A percentile compares a stretch with the other conserved stretches of the same genome.
Conservation (phyloP, 2,888 invertebrate species). For the Drosophila yooni region DNA sequence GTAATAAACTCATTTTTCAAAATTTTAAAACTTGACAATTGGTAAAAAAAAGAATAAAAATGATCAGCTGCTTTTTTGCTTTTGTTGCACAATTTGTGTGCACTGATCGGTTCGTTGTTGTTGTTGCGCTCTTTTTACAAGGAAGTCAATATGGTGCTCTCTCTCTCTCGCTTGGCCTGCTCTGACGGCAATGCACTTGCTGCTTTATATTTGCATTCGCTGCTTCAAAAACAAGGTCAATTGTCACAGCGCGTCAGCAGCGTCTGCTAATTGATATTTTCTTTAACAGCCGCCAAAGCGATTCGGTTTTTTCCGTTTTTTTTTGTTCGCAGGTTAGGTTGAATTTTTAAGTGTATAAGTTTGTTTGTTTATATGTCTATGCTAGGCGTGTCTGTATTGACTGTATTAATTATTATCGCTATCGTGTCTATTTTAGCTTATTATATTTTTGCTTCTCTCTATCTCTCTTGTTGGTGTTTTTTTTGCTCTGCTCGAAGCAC, state of each 20-base stretch:
- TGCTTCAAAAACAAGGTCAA: constrained; percentile 63
- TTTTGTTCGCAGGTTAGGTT: constrained; percentile 58
- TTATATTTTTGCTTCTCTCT: constrained; percentile 23
- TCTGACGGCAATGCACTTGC: constrained; percentile 59
- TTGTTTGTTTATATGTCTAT: constrained; percentile 31
- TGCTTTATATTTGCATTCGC: constrained; percentile 38
- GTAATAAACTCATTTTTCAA: constrained; percentile 61
- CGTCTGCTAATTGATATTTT: constrained; percentile 39
- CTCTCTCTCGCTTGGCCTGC: neutral
- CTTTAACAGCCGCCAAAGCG: constrained; percentile 26
- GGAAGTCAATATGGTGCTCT: constrained; percentile 50
- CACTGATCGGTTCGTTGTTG: neutral
- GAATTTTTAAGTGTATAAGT: constrained; percentile 30
- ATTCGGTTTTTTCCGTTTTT: constrained; percentile 18
- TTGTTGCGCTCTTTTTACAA: constrained; percentile 33
- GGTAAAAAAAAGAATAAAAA: constrained; percentile 19
- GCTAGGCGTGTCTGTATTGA: constrained; percentile 23
- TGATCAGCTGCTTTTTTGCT: constrained; percentile 17
- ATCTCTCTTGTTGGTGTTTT: neutral
- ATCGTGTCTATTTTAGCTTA: constrained; percentile 44
- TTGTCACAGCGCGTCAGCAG: constrained; percentile 38
- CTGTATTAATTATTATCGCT: constrained; percentile 51
- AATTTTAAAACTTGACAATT: constrained; percentile 18
- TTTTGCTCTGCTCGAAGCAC: constrained; percentile 25
- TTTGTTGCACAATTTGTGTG: constrained; percentile 51